These are phyloP conservation scores for Lamellibrachia satsuma DNA, from an alignment of 2,888 invertebrate species.

Conservation along the genomic window DNA sequence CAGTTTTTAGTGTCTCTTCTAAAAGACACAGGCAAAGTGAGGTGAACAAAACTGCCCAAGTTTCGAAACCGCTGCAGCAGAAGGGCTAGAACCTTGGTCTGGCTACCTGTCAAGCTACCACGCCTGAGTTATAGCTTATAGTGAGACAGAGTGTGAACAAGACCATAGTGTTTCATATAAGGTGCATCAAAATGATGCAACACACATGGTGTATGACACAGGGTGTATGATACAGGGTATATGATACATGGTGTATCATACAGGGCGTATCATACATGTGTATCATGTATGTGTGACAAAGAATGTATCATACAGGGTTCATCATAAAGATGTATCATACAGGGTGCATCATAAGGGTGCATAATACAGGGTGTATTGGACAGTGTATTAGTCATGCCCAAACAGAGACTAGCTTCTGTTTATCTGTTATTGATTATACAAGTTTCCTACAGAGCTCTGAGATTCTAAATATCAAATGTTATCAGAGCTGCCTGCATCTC, in stretches of 20 bases:
- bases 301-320: neutral
- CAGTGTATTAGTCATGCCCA: neutral
- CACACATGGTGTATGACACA: neutral
- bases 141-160: too few species aligned
- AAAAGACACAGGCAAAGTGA: too few species aligned
- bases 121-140: too few species aligned
- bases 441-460: neutral
- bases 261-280: neutral
- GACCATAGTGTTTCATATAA: too few species aligned
- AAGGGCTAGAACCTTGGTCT: too few species aligned
- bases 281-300: neutral
- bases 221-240: neutral
- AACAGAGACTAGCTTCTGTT: neutral
- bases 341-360: neutral
- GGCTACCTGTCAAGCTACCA: too few species aligned
- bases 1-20: too few species aligned
- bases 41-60: too few species aligned
- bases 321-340: neutral
- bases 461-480: constrained; percentile 10
- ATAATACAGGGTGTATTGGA: neutral
- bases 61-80: too few species aligned
- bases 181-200: neutral
- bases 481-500: neutral
- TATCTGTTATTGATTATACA: neutral
- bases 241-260: neutral